Evolutionary conservation across 2,113 vertebrate species (phyloP).

Genomic region (Copsychus sechellarum): DNA sequence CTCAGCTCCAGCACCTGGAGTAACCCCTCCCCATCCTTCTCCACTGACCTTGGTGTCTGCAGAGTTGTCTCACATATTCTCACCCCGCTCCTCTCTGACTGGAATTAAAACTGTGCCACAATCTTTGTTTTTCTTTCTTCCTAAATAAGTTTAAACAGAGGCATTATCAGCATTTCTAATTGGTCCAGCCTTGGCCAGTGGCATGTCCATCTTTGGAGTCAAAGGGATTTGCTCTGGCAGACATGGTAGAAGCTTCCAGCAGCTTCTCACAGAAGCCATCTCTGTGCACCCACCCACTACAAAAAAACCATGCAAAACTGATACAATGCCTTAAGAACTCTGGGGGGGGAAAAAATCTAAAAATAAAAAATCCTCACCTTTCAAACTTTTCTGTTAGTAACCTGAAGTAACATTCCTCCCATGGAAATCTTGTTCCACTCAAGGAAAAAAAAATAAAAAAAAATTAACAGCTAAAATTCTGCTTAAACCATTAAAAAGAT

Average conservation of each 20-base stretch:
- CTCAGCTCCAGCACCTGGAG: not conserved
- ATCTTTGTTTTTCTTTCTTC: not conserved
- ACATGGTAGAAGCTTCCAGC: not conserved
- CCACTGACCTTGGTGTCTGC: not conserved
- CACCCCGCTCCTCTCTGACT: not conserved
- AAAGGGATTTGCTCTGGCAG: not conserved
- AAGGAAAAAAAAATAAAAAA: not conserved
- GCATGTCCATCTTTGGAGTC: not conserved
- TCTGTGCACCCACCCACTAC: not conserved
- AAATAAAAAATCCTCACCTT: not conserved
- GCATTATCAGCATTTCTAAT: not conserved
- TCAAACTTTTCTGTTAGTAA: not conserved
- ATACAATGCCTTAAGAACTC: not conserved
- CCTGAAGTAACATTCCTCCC: not conserved
- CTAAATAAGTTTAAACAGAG: not conserved
- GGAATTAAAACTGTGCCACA: not conserved
- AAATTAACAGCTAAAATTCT: not conserved
- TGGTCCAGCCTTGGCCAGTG: not conserved
- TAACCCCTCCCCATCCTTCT: not conserved
- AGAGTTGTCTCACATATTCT: not conserved
- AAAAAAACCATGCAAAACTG: not conserved
- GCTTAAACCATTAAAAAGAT: not conserved
- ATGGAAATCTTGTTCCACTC: not conserved
- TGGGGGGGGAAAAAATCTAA: not conserved
- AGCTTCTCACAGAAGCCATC: not conserved